Percentiles rank a stretch among this genome's conserved stretches.
Evolutionary conservation across 2,888 invertebrate species (phyloP).

Genomic region (Diplolepis rosae): DNA sequence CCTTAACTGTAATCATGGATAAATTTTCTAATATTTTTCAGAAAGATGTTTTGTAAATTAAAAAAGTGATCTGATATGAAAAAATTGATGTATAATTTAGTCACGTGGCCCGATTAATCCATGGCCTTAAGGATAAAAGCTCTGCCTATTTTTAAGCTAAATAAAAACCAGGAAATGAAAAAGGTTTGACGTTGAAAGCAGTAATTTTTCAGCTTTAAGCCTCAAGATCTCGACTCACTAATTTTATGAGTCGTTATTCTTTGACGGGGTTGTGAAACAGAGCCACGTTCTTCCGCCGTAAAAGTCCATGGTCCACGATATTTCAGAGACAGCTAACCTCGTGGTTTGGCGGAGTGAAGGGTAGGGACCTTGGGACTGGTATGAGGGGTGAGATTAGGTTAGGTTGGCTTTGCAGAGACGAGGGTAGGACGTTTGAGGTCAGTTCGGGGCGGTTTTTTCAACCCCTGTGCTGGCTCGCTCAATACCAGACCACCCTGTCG

Average conservation of each 20-base stretch:
- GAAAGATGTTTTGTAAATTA: too few relatives aligned
- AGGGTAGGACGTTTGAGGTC: constrained; percentile 73
- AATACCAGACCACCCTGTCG: constrained; percentile 67
- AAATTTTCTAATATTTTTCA: too few relatives aligned
- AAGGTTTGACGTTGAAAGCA: not conserved
- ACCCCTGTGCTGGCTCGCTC: constrained; percentile 70
- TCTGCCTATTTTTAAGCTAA: not conserved
- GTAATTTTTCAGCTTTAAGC: constrained; percentile 1
- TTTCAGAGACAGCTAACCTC: constrained; percentile 31
- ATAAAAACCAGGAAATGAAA: not conserved
- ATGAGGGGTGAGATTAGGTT: constrained; percentile 56
- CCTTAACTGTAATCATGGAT: too few relatives aligned
- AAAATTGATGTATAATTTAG: too few relatives aligned
- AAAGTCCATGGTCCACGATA: constrained; percentile 26
- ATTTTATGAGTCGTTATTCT: constrained; percentile 51
- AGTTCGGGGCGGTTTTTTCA: constrained; percentile 73
- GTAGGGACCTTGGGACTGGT: constrained; percentile 9
- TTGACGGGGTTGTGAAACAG: not conserved
- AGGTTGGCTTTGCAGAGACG: constrained; percentile 70
- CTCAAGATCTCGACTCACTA: constrained; percentile 37
- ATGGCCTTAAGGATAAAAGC: too few relatives aligned
- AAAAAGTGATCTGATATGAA: too few relatives aligned
- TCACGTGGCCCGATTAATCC: too few relatives aligned
- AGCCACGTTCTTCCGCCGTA: not conserved
- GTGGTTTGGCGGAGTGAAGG: constrained; percentile 4